Percentiles rank a stretch among this genome's conserved stretches.
These are phyloP conservation scores for Neocrepidodera transversa DNA, from an alignment of 2,888 invertebrate genomes.

Conservation along the genomic window DNA sequence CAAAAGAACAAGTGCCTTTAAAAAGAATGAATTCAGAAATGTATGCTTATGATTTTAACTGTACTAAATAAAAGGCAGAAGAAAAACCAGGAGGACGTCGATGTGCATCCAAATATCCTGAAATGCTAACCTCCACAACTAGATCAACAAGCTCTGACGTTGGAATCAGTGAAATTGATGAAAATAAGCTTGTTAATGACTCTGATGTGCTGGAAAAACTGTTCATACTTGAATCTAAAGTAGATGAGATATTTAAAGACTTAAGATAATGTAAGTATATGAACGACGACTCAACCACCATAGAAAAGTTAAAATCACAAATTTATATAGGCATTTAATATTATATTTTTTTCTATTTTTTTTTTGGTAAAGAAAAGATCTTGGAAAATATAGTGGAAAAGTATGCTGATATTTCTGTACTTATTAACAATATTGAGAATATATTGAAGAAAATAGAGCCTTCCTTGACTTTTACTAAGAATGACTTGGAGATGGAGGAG, in stretches of 20 bases:
- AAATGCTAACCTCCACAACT: neutral
- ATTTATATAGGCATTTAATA: neutral
- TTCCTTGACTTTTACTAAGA: constrained; percentile 16
- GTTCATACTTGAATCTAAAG: constrained; percentile 1
- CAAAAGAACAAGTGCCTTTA: neutral
- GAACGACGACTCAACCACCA: neutral
- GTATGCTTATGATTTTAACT: neutral
- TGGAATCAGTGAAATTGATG: constrained; percentile 1
- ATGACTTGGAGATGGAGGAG: constrained; percentile 7
- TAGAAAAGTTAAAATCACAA: neutral
- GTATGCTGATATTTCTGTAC: constrained; percentile 20
- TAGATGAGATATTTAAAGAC: neutral
- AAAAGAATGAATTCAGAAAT: neutral
- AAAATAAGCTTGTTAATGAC: constrained; percentile 1
- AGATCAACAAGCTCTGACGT: neutral
- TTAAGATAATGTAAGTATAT: neutral
- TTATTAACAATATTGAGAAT: constrained; percentile 22
- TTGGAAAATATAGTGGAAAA: constrained; percentile 11
- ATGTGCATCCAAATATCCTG: neutral
- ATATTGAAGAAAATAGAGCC: constrained; percentile 20
- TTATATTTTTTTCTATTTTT: no score
- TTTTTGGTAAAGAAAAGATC: constrained; percentile 18
- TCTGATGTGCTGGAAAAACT: neutral
- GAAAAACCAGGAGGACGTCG: neutral
- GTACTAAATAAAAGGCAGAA: neutral